A percentile compares a stretch with the other conserved stretches of the same genome.
Conservation (phyloP, 2,888 invertebrate genomes). For the Cyrtodaria siliqua region DNA sequence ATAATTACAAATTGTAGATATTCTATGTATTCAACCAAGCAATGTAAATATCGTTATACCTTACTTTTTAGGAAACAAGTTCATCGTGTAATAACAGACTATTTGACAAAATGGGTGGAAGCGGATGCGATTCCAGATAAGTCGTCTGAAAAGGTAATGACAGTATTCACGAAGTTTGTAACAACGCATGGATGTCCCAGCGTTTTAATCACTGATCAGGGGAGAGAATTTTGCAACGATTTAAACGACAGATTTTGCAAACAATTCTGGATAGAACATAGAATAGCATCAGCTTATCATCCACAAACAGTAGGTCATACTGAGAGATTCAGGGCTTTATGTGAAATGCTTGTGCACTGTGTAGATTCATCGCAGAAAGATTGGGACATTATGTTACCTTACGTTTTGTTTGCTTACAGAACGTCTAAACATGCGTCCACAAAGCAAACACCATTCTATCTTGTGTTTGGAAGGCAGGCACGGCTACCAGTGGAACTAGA, state of each 20-base stretch:
- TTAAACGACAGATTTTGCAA: constrained; percentile 40
- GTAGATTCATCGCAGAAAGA: no score
- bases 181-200: constrained; percentile 17
- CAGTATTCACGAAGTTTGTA: constrained; percentile 15
- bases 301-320: no score
- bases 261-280: no score
- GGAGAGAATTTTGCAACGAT: constrained; percentile 33
- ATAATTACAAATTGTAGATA: no score
- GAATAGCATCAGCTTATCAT: no score
- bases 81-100: constrained; percentile 37
- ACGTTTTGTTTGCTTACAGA: no score
- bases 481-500: constrained; percentile 37
- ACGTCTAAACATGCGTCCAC: constrained; percentile 44
- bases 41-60: neutral
- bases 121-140: constrained; percentile 38
- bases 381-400: no score
- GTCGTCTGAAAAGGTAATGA: constrained; percentile 3
- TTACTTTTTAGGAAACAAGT: constrained; percentile 25
- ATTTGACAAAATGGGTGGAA: constrained; percentile 47
- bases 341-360: constrained; percentile 38
- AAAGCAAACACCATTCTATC: constrained; percentile 45
- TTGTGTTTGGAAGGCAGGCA: constrained; percentile 46
- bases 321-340: constrained; percentile 42
- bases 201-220: constrained; percentile 17
- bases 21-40: neutral